Evolutionary conservation across 1,140 invertebrate genomes (phyloP).

Genomic region (Drosophila bocqueti): DNA sequence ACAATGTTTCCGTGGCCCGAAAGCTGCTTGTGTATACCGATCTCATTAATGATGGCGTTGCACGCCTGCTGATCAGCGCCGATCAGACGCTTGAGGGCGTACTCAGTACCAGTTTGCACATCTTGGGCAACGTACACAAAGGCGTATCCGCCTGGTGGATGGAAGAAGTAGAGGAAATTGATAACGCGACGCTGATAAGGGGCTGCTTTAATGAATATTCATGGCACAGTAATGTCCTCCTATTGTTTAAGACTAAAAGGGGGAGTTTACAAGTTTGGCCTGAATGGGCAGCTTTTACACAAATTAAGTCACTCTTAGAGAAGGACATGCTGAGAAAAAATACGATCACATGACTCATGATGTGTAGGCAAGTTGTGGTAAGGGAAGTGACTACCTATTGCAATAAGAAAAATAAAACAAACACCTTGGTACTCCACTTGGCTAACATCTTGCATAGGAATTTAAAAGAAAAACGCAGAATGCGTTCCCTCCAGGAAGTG

Average conservation of each 20-base stretch:
- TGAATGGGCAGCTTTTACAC: not conserved
- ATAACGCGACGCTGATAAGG: slow-evolving; percentile 61
- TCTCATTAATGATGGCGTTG: slow-evolving; percentile 91
- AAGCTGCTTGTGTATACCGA: slow-evolving; percentile 91
- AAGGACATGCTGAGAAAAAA: not conserved
- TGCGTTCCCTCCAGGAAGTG: not conserved
- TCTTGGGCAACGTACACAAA: slow-evolving; percentile 97
- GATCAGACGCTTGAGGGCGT: slow-evolving; percentile 94
- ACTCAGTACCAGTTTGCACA: slow-evolving; percentile 93
- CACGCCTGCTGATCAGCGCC: slow-evolving; percentile 92
- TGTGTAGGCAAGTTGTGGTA: not conserved
- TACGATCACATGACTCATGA: slow-evolving; percentile 16
- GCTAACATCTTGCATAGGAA: not conserved
- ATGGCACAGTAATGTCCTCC: not conserved
- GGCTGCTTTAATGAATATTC: not conserved
- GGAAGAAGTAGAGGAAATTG: slow-evolving; percentile 37
- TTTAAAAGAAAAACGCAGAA: not conserved
- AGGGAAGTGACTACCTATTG: not conserved
- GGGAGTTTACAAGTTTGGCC: not conserved
- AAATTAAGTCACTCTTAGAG: not conserved
- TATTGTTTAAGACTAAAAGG: not conserved
- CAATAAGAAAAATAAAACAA: not conserved
- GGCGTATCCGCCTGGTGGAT: slow-evolving; percentile 94
- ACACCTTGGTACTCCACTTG: not conserved
- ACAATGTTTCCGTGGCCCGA: slow-evolving; percentile 93